These are phyloP conservation scores for Xiphophorus couchianus DNA, from an alignment of 2,113 vertebrate species.

Conservation along the genomic window DNA sequence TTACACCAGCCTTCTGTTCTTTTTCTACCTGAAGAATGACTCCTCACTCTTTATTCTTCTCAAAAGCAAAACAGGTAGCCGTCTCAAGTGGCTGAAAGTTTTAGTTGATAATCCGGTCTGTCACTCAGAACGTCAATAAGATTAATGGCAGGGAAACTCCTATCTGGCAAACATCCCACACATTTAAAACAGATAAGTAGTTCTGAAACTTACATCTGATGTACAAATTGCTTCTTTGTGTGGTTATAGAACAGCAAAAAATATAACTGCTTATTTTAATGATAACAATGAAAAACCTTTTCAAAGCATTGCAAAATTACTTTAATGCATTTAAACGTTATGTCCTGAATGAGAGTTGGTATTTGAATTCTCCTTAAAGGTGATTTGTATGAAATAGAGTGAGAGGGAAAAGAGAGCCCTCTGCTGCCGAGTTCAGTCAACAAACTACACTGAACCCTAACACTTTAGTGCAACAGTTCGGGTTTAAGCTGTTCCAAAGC, in stretches of 20 bases:
- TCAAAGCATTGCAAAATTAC: background rate
- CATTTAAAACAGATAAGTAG: slow-evolving; percentile 62
- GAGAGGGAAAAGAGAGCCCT: slow-evolving; percentile 45
- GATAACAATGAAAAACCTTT: background rate
- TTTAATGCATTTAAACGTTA: background rate
- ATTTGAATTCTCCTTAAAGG: slow-evolving; percentile 6
- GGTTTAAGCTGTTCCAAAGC: background rate
- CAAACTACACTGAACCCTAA: slow-evolving; percentile 5
- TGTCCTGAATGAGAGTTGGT: background rate
- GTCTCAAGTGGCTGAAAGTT: slow-evolving; percentile 80
- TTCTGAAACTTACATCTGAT: slow-evolving; percentile 32
- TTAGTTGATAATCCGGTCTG: slow-evolving; percentile 71
- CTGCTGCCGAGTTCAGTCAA: slow-evolving; percentile 41
- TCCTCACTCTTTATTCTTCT: slow-evolving; percentile 69
- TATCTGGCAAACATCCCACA: slow-evolving; percentile 64
- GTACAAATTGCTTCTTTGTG: slow-evolving; percentile 7
- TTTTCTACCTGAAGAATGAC: slow-evolving; percentile 56
- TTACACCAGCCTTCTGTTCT: slow-evolving; percentile 66
- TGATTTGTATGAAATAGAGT: slow-evolving; percentile 13
- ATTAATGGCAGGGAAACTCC: slow-evolving; percentile 76
- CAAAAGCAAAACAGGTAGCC: slow-evolving; percentile 77
- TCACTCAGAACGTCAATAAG: slow-evolving; percentile 64
- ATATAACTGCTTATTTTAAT: background rate
- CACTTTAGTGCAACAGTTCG: background rate
- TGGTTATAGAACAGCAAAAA: background rate